Conservation (phyloP, 2,888 invertebrate species). For the Leptogaster cylindrica region DNA sequence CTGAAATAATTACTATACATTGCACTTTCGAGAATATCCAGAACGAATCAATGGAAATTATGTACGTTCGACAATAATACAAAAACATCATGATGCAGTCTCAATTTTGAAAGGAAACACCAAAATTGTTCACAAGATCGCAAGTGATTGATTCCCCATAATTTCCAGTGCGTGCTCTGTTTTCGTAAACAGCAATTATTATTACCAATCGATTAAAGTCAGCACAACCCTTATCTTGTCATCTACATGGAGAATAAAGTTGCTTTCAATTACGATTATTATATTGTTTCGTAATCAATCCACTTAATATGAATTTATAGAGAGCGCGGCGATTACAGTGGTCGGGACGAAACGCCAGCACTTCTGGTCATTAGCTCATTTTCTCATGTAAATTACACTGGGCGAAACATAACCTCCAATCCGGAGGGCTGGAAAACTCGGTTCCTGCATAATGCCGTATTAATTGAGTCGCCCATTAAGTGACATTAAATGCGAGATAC, state of each 20-base stretch:
- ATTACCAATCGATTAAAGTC: conserved; percentile 27
- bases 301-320: conserved; percentile 26
- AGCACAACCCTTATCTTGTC: conserved; percentile 23
- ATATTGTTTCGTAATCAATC: conserved; percentile 39
- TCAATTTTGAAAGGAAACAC: too few relatives aligned
- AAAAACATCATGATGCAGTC: too few relatives aligned
- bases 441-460: conserved; percentile 27
- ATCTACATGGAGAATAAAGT: conserved; percentile 39
- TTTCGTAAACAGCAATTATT: conserved; percentile 10
- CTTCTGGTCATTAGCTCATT: conserved; percentile 34
- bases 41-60: too few relatives aligned
- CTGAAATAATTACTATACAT: too few relatives aligned
- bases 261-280: conserved; percentile 40
- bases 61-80: too few relatives aligned
- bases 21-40: too few relatives aligned
- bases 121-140: too few relatives aligned
- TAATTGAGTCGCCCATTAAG: conserved; percentile 39
- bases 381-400: conserved; percentile 30
- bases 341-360: background rate
- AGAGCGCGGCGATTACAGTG: conserved; percentile 16
- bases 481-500: conserved; percentile 20
- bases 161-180: background rate
- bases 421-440: conserved; percentile 2
- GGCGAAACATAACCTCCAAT: conserved; percentile 15
- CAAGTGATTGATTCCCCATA: too few relatives aligned